phyloP scores from a whole-genome alignment of 2,888 invertebrate genomes.

The Creontiades dilutus region DNA sequence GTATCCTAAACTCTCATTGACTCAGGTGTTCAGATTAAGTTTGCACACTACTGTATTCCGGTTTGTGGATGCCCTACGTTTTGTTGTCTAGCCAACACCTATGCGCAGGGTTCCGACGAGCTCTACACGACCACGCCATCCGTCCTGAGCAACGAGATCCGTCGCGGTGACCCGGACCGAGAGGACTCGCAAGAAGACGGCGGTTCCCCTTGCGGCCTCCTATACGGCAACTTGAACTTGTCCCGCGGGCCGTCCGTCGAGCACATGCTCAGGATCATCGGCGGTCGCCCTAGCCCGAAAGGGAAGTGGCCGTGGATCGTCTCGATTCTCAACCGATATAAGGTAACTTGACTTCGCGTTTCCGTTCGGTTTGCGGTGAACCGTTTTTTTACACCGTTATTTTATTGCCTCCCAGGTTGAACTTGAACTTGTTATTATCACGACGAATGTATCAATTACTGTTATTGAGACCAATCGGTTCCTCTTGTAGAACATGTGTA shows the following conservation, averaged over 20 bases:
- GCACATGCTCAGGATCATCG: slow-evolving; percentile 86
- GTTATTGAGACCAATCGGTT: no score
- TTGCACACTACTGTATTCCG: slow-evolving; percentile 31
- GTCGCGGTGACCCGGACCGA: not conserved
- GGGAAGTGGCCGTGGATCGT: slow-evolving; percentile 98
- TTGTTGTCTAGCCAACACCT: slow-evolving; percentile 59
- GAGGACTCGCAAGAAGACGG: not conserved
- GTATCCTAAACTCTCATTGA: no score
- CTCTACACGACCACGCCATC: slow-evolving; percentile 28
- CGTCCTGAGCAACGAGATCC: slow-evolving; percentile 49
- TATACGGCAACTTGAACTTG: slow-evolving; percentile 41
- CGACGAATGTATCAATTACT: no score
- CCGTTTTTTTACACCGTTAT: slow-evolving; percentile 71
- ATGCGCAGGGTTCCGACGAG: slow-evolving; percentile 60
- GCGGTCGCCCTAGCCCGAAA: slow-evolving; percentile 88
- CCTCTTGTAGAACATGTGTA: no score
- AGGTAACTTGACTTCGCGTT: slow-evolving; percentile 80
- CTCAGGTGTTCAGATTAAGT: slow-evolving; percentile 12
- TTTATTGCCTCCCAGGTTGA: not conserved
- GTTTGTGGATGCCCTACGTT: slow-evolving; percentile 26
- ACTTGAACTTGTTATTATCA: no score
- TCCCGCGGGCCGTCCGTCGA: slow-evolving; percentile 57
- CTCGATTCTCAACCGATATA: slow-evolving; percentile 90
- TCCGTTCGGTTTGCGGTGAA: slow-evolving; percentile 17
- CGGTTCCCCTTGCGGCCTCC: slow-evolving; percentile 40